These are phyloP conservation scores for Ammodytes dubius DNA, from an alignment of 2,113 vertebrate species.

Conservation along the genomic window DNA sequence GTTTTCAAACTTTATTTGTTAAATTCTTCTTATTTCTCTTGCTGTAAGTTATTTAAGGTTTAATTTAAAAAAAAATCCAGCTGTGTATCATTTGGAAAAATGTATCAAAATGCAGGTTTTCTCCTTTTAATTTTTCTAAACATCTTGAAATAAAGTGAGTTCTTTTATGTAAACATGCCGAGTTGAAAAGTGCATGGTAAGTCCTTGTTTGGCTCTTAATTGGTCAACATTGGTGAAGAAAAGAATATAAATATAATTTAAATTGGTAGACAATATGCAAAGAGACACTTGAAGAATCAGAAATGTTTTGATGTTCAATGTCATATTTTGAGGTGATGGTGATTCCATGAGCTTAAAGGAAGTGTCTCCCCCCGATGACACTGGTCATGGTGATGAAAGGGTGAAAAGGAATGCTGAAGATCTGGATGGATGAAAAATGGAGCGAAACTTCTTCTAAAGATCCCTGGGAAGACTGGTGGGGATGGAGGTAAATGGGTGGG, in stretches of 20 bases:
- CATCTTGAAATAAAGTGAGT: constrained; percentile 71
- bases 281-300: too few species aligned
- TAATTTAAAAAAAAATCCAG: constrained; percentile 38
- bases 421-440: too few species aligned
- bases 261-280: too few species aligned
- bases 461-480: too few species aligned
- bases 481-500: too few species aligned
- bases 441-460: too few species aligned
- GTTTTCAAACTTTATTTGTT: constrained; percentile 27
- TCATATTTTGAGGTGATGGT: too few species aligned
- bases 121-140: constrained; percentile 44
- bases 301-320: too few species aligned
- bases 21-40: constrained; percentile 11
- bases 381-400: too few species aligned
- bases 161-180: constrained; percentile 45
- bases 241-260: background rate
- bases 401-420: too few species aligned
- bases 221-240: background rate
- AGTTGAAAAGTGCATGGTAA: constrained; percentile 7
- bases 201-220: background rate
- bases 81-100: constrained; percentile 26
- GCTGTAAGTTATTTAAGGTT: constrained; percentile 34
- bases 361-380: too few species aligned
- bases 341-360: too few species aligned
- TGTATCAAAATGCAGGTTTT: constrained; percentile 38